Percentiles rank a stretch among this genome's conserved stretches.
phyloP scores from a whole-genome alignment of 2,888 invertebrate genomes.

The Frankliniella fusca region DNA sequence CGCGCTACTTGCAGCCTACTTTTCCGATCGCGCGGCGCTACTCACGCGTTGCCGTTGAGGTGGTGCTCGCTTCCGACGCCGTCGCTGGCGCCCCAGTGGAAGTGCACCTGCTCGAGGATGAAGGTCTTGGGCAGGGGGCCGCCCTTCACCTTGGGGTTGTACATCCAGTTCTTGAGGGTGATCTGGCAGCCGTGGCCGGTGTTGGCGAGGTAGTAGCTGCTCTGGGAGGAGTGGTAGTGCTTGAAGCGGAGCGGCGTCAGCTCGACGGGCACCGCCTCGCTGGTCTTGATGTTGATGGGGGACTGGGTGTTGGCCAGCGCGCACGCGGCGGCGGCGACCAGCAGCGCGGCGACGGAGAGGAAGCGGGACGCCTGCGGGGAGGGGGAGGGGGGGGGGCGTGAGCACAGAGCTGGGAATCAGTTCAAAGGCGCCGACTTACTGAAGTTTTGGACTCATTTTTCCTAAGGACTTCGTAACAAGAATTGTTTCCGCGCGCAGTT shows the following conservation, averaged over 20 bases:
- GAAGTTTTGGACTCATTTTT: too few relatives aligned
- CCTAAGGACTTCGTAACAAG: too few relatives aligned
- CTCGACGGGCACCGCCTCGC: not conserved
- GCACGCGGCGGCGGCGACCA: not conserved
- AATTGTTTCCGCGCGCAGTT: too few relatives aligned
- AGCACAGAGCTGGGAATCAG: too few relatives aligned
- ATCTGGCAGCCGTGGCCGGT: conserved; percentile 7
- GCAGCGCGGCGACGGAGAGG: not conserved
- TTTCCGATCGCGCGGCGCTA: not conserved
- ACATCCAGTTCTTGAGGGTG: not conserved
- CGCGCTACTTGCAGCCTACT: too few relatives aligned
- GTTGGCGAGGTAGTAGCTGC: conserved; percentile 12
- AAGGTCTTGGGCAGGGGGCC: conserved; percentile 58
- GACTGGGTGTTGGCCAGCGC: conserved; percentile 9
- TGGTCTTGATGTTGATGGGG: not conserved
- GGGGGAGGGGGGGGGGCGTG: too few relatives aligned
- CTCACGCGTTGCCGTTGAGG: conserved; percentile 3
- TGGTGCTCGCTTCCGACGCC: not conserved
- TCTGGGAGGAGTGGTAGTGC: conserved; percentile 9
- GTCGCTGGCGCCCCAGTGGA: conserved; percentile 69
- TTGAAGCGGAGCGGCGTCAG: not conserved
- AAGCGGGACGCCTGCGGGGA: not conserved
- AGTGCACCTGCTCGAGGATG: conserved; percentile 69
- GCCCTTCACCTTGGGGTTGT: conserved; percentile 48
- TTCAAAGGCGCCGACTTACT: too few relatives aligned